phyloP scores from a whole-genome alignment of 2,113 vertebrate species.

The Laticauda laticaudata region DNA sequence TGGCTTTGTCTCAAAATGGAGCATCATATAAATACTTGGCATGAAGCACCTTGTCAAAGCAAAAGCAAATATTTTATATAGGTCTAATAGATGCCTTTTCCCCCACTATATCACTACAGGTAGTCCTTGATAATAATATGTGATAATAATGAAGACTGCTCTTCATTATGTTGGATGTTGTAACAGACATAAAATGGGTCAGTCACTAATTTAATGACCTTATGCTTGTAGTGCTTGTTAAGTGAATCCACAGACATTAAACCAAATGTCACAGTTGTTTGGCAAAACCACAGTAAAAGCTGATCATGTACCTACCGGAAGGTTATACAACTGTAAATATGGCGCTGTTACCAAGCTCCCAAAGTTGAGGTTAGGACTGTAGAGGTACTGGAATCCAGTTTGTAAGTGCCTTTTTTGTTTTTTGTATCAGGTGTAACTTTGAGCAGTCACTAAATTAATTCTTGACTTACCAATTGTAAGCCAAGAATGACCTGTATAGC shows the following conservation, averaged over 20 bases:
- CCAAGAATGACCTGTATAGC: background rate
- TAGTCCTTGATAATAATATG: background rate
- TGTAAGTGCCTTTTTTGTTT: background rate
- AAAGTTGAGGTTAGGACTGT: background rate
- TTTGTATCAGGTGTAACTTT: background rate
- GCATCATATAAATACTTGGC: background rate
- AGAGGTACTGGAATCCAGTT: background rate
- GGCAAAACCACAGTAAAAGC: background rate
- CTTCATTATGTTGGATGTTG: background rate
- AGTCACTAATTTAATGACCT: background rate
- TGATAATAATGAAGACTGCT: background rate
- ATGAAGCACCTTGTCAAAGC: background rate
- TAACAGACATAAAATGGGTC: background rate
- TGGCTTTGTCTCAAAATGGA: background rate
- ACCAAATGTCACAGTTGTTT: background rate
- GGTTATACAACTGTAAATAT: background rate
- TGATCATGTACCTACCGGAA: background rate
- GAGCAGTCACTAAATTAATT: background rate
- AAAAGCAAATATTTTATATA: background rate
- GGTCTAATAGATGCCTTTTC: background rate
- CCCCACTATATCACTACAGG: background rate
- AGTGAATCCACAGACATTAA: background rate
- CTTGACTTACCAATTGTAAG: background rate
- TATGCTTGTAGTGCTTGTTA: background rate
- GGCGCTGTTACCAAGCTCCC: background rate